Evolutionary conservation across 2,797 vertebrate species (phyloP).

Genomic region (Xenops minutus): DNA sequence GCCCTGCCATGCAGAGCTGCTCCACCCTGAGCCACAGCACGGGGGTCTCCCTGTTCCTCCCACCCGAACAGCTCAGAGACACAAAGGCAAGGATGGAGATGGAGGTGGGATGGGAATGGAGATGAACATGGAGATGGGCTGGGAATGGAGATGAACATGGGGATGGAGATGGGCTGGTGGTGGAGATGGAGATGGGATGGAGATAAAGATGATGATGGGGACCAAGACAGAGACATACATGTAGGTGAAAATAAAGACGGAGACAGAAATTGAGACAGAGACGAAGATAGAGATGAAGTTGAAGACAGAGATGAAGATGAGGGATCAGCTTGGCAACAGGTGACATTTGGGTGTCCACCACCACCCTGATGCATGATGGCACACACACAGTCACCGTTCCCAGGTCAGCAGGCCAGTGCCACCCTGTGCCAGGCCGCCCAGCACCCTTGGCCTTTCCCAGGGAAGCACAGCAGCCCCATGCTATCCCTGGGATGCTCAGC

Average conservation of each 20-base stretch:
- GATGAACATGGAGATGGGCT: too few species aligned
- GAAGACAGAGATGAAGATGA: neutral
- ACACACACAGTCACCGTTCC: neutral
- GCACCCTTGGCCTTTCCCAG: rapidly evolving
- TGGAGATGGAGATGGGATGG: neutral
- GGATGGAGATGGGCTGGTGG: too few species aligned
- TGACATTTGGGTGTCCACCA: neutral
- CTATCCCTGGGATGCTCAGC: neutral
- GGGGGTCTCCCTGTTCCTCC: rapidly evolving
- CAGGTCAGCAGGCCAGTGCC: neutral
- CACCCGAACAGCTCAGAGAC: neutral
- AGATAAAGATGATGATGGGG: neutral
- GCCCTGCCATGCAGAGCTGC: too few species aligned
- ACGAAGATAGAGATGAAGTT: neutral
- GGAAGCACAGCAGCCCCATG: too few species aligned
- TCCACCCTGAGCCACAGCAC: too few species aligned
- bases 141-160: too few species aligned
- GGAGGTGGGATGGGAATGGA: too few species aligned
- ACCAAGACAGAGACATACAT: too few species aligned
- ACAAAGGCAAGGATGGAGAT: neutral
- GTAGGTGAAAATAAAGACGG: neutral
- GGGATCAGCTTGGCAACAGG: neutral
- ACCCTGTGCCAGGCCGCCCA: neutral
- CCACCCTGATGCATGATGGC: neutral
- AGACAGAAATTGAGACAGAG: too few species aligned